Conservation (phyloP, 2,888 invertebrate genomes). For the Lasioglossum calceatum region DNA sequence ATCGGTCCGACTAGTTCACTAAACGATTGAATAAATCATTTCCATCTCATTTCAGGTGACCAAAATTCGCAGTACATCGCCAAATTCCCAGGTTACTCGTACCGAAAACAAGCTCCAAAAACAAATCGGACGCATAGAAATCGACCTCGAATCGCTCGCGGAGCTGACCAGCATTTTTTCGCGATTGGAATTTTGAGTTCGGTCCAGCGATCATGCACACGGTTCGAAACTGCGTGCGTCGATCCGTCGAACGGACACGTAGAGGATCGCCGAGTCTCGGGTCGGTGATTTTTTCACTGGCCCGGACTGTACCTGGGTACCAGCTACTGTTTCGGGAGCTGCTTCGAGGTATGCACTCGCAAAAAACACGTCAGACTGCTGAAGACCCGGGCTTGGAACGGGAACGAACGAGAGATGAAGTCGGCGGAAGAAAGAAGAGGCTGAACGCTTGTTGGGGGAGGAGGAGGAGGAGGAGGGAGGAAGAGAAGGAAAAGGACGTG, state of each 20-base stretch:
- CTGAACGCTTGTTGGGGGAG: constrained; percentile 31
- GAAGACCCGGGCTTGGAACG: constrained; percentile 76
- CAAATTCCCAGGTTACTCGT: background rate
- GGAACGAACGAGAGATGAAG: constrained; percentile 62
- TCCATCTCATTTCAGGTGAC: background rate
- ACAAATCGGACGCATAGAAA: background rate
- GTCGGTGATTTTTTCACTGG: constrained; percentile 79
- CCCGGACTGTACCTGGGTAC: constrained; percentile 82
- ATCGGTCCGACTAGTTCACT: background rate
- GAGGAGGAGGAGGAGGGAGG: constrained; percentile 31
- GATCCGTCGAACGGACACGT: constrained; percentile 44
- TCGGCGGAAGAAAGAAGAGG: constrained; percentile 52
- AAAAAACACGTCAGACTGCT: constrained; percentile 84
- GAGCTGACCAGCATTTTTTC: background rate
- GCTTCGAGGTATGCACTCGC: constrained; percentile 83
- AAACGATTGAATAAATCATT: background rate
- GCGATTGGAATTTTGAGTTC: background rate
- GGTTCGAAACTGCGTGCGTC: background rate
- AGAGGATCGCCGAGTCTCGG: constrained; percentile 28
- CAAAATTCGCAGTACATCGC: background rate
- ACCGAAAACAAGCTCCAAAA: background rate
- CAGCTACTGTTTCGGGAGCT: constrained; percentile 85
- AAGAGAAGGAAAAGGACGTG: constrained; percentile 25
- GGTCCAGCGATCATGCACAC: background rate
- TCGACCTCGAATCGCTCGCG: background rate